Percentiles rank a stretch among this genome's conserved stretches.
These are phyloP conservation scores for Taenioides sp. DNA, from an alignment of 2,797 vertebrate species.

Conservation along the genomic window DNA sequence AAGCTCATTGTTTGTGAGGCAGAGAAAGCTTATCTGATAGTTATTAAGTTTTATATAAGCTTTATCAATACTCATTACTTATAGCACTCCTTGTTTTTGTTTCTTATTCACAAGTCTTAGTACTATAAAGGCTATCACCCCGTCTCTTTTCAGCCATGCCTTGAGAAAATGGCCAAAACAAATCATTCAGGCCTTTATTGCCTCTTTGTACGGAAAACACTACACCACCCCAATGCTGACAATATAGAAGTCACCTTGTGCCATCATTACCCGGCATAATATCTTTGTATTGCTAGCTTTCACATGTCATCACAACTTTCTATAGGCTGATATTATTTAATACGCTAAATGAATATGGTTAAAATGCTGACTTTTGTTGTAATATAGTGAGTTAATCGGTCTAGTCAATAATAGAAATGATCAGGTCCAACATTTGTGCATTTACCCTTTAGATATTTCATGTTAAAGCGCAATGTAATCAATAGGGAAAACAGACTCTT, in stretches of 20 bases:
- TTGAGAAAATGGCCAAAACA: neutral
- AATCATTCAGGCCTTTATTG: slow-evolving; percentile 9
- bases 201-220: slow-evolving; percentile 4
- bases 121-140: neutral
- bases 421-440: too few species aligned
- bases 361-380: too few species aligned
- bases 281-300: neutral
- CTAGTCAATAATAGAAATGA: too few species aligned
- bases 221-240: slow-evolving; percentile 21
- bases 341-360: too few species aligned
- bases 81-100: neutral
- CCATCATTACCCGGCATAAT: slow-evolving; percentile 31
- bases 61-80: neutral
- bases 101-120: neutral
- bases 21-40: too few species aligned
- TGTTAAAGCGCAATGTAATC: too few species aligned
- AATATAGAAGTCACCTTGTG: slow-evolving; percentile 47
- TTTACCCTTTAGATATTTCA: too few species aligned
- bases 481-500: too few species aligned
- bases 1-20: too few species aligned
- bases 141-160: neutral
- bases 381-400: too few species aligned
- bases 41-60: neutral
- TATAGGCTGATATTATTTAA: too few species aligned
- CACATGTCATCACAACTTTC: too few species aligned